Evolutionary conservation across 2,113 vertebrate genomes (phyloP).

Genomic region (Apteryx owenii): DNA sequence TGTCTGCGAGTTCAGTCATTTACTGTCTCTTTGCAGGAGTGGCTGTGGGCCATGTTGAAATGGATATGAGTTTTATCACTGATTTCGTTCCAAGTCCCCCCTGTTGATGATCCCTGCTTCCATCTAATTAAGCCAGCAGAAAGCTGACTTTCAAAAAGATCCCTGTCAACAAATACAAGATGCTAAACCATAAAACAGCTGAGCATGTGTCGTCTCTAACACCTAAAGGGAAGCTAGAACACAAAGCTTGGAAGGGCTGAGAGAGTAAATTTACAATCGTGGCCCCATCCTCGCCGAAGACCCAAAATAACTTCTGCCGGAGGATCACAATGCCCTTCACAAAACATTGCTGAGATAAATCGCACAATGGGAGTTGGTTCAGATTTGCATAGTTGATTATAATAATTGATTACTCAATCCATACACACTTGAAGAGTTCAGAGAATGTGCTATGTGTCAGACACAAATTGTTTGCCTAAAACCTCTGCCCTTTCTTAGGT

Average conservation of each 20-base stretch:
- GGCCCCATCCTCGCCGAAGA: background rate
- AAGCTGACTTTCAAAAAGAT: conserved; percentile 4
- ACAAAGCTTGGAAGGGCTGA: background rate
- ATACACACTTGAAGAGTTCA: background rate
- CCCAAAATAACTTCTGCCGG: background rate
- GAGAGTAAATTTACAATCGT: background rate
- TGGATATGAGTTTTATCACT: background rate
- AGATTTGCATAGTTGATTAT: conserved; percentile 6
- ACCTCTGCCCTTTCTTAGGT: background rate
- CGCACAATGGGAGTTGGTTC: background rate
- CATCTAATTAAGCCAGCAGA: background rate
- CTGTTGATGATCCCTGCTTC: background rate
- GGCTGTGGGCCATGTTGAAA: background rate
- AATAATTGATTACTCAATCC: background rate
- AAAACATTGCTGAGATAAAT: background rate
- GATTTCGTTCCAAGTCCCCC: background rate
- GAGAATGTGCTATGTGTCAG: background rate
- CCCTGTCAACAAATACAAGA: background rate
- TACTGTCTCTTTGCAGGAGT: background rate
- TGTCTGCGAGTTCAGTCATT: background rate
- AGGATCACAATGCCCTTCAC: background rate
- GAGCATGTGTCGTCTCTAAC: background rate
- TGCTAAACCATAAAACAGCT: background rate
- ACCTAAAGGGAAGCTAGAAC: background rate
- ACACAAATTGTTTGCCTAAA: background rate